Evolutionary conservation across 1,140 invertebrate species (phyloP).

Genomic region (Brachionus rubens): DNA sequence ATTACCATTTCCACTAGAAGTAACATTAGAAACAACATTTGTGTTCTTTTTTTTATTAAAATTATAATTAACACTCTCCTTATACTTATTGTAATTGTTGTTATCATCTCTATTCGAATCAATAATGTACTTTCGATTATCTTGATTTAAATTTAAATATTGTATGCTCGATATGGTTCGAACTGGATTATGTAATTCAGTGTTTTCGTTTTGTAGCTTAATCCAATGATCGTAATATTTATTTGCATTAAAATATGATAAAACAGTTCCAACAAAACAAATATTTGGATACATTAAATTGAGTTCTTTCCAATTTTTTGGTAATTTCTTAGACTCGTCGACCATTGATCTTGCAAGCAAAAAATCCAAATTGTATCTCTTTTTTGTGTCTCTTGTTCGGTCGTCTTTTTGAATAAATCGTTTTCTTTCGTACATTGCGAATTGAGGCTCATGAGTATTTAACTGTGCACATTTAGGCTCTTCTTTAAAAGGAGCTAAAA

Average conservation of each 20-base stretch:
- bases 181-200: conserved; percentile 27
- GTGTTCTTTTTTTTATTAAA: too few relatives aligned
- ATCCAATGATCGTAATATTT: conserved; percentile 42
- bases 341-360: background rate
- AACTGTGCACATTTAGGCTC: too few relatives aligned
- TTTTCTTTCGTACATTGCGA: background rate
- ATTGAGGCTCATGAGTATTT: too few relatives aligned
- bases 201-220: conserved; percentile 29
- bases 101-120: too few relatives aligned
- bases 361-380: conserved; percentile 8
- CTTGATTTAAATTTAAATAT: conserved; percentile 23
- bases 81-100: too few relatives aligned
- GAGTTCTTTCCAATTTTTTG: conserved; percentile 24
- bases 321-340: conserved; percentile 7
- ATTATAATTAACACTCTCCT: too few relatives aligned
- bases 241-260: conserved; percentile 12
- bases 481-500: conserved; percentile 9
- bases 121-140: background rate
- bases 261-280: conserved; percentile 15
- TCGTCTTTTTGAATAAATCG: background rate
- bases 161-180: background rate
- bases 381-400: background rate
- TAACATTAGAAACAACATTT: too few relatives aligned
- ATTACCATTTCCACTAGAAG: too few relatives aligned
- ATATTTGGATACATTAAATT: conserved; percentile 33